These are phyloP conservation scores for Drosophila sechellia DNA, from an alignment of 1,140 invertebrate genomes.

Conservation along the genomic window DNA sequence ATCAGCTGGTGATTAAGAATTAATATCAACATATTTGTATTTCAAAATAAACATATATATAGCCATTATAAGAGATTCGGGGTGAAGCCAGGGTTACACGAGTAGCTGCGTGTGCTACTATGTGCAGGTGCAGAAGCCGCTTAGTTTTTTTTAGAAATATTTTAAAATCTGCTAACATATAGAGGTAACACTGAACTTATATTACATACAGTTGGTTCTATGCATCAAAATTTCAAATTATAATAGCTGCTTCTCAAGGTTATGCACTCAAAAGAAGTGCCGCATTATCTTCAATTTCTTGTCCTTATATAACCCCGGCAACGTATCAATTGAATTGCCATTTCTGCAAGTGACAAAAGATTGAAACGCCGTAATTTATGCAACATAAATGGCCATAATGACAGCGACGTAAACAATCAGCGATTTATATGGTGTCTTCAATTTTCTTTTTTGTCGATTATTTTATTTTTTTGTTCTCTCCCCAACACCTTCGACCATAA, in stretches of 20 bases:
- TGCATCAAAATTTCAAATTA: no score
- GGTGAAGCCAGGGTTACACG: no score
- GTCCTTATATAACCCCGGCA: slow-evolving; percentile 19
- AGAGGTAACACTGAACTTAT: no score
- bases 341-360: slow-evolving; percentile 65
- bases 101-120: no score
- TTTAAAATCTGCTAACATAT: no score
- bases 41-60: background rate
- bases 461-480: slow-evolving; percentile 12
- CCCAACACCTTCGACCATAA: slow-evolving; percentile 29
- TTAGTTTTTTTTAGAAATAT: no score
- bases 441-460: slow-evolving; percentile 40
- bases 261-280: slow-evolving; percentile 2
- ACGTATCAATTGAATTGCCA: slow-evolving; percentile 51
- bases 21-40: background rate
- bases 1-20: background rate
- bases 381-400: slow-evolving; percentile 75
- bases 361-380: slow-evolving; percentile 74
- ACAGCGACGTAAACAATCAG: slow-evolving; percentile 41
- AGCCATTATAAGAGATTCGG: no score
- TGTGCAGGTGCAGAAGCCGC: no score
- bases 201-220: no score
- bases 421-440: slow-evolving; percentile 53
- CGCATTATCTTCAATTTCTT: slow-evolving; percentile 12
- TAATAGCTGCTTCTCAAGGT: background rate